These are phyloP conservation scores for Capromys pilorides DNA, from an alignment of 2,797 vertebrate species.

Conservation along the genomic window DNA sequence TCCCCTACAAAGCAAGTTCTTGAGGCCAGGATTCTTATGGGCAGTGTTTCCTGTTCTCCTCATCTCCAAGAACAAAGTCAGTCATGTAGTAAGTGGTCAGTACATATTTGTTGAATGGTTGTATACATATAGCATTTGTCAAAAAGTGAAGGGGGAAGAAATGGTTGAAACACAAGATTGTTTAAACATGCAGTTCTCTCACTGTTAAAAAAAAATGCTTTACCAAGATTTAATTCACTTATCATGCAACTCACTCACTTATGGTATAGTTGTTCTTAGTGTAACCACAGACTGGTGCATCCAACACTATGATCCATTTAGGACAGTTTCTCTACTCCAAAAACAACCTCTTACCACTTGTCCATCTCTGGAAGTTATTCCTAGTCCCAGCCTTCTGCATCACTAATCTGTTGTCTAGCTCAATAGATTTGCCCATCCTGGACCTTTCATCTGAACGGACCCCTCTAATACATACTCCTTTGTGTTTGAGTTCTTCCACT, in stretches of 20 bases:
- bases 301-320: neutral
- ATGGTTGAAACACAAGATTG: neutral
- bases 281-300: neutral
- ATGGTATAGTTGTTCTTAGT: neutral
- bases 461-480: neutral
- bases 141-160: neutral
- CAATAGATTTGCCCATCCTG: neutral
- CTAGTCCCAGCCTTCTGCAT: neutral
- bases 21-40: neutral
- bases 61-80: neutral
- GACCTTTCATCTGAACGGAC: constrained; percentile 10
- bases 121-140: neutral
- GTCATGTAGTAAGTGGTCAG: neutral
- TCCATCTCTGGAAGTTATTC: neutral
- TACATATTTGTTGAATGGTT: neutral
- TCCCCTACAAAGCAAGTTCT: neutral
- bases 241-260: neutral
- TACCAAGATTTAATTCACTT: constrained; percentile 32
- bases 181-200: neutral
- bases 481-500: constrained; percentile 8
- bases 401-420: neutral
- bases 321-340: constrained; percentile 10
- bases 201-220: neutral
- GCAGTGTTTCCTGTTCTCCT: neutral
- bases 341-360: neutral